Conservation (phyloP, 2,888 invertebrate genomes). For the Resseliella maxima region DNA sequence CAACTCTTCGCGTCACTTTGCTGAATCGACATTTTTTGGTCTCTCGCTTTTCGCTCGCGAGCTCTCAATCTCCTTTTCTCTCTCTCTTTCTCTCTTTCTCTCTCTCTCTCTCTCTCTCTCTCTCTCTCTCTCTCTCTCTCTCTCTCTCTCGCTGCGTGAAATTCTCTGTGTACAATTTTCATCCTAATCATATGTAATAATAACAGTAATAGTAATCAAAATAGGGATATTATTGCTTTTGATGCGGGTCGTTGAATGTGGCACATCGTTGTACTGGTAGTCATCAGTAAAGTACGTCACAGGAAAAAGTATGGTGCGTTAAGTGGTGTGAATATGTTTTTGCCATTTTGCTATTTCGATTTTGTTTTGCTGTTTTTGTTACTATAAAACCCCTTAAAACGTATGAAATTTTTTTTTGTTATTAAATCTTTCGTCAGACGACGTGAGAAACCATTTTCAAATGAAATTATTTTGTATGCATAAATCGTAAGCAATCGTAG, state of each 20-base stretch:
- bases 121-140: no score
- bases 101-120: not conserved
- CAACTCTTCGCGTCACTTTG: not conserved
- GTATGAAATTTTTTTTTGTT: not conserved
- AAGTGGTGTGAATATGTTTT: not conserved
- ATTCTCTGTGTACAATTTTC: slow-evolving; percentile 3
- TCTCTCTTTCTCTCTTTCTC: not conserved
- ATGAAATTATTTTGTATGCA: not conserved
- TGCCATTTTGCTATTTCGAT: not conserved
- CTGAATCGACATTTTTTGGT: not conserved
- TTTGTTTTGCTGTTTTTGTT: not conserved
- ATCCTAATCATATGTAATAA: slow-evolving; percentile 44
- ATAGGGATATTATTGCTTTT: slow-evolving; percentile 40
- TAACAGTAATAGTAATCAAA: slow-evolving; percentile 31
- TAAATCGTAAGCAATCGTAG: not conserved
- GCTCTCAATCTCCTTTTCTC: no score
- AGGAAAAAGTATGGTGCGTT: not conserved
- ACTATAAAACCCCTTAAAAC: no score
- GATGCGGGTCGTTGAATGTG: slow-evolving; percentile 51
- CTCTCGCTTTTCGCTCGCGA: no score
- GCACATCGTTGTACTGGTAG: not conserved
- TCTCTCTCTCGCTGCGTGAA: no score
- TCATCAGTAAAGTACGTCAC: not conserved
- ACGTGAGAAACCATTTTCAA: not conserved
- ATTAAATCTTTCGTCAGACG: not conserved